phyloP scores from a whole-genome alignment of 1,140 invertebrate genomes.

The Drosophila carrolli region DNA sequence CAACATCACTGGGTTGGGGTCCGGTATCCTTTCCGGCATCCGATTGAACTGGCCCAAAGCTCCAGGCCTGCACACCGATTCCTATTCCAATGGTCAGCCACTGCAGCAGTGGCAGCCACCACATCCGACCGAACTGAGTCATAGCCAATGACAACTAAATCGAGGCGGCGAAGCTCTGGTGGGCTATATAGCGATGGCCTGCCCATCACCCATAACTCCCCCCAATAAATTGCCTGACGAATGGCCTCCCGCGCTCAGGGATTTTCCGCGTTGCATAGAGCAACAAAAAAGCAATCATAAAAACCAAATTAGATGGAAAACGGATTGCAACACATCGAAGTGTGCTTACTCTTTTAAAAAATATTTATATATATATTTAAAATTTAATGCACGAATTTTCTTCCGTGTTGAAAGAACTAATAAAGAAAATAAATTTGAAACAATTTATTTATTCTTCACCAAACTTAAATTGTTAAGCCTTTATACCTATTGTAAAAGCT shows the following conservation, averaged over 20 bases:
- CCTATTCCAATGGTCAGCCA: conserved; percentile 5
- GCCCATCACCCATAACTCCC: conserved; percentile 28
- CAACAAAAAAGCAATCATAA: conserved; percentile 25
- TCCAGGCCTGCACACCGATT: conserved; percentile 29
- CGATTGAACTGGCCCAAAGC: conserved; percentile 42
- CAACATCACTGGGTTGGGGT: conserved; percentile 62
- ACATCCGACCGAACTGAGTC: conserved; percentile 41
- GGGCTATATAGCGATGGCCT: conserved; percentile 58
- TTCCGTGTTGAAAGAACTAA: too few species aligned
- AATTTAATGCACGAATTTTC: too few species aligned
- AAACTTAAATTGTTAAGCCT: too few species aligned
- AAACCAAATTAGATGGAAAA: conserved; percentile 20
- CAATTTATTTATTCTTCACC: too few species aligned
- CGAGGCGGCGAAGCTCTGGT: conserved; percentile 15
- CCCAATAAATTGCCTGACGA: conserved; percentile 52
- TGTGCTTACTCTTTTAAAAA: not conserved
- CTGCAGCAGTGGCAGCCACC: conserved; percentile 32
- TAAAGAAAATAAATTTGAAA: too few species aligned
- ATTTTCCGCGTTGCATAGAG: conserved; percentile 58
- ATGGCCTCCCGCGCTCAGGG: conserved; percentile 63
- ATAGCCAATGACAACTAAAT: conserved; percentile 63
- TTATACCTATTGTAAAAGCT: too few species aligned
- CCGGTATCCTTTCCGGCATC: not conserved
- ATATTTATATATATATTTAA: too few species aligned
- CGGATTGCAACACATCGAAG: not conserved